Evolutionary conservation across 2,797 vertebrate species (phyloP).

Genomic region (Tolypeutes matacus): DNA sequence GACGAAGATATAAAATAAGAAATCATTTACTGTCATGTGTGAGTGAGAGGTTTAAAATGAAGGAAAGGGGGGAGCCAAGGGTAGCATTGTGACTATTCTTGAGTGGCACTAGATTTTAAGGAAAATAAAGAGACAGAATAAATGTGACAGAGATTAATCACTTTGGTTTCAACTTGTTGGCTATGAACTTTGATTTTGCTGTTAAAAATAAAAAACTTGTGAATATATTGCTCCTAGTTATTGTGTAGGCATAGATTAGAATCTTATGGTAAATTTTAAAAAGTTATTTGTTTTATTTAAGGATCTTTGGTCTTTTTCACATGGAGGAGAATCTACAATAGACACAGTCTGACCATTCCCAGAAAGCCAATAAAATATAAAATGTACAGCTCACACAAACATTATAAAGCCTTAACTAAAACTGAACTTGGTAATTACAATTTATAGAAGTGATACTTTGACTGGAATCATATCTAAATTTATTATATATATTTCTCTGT

Average conservation of each 20-base stretch:
- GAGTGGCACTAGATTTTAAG: too few relatives aligned
- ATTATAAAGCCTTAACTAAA: not conserved
- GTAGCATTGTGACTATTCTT: not conserved
- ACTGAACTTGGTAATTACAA: not conserved
- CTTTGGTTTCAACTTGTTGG: not conserved
- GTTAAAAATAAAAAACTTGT: conserved; percentile 12
- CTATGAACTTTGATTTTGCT: not conserved
- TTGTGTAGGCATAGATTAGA: too few relatives aligned
- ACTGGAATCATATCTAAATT: not conserved
- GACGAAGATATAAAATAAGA: not conserved
- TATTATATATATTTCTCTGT: not conserved
- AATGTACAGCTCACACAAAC: not conserved
- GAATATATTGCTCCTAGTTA: not conserved
- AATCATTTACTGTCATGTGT: not conserved
- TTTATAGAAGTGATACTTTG: not conserved
- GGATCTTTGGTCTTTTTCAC: not conserved
- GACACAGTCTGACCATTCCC: not conserved
- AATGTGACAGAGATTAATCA: not conserved
- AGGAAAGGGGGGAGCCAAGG: not conserved
- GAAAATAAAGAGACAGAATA: not conserved
- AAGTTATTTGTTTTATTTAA: not conserved
- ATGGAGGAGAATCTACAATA: not conserved
- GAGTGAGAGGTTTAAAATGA: not conserved
- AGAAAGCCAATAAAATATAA: not conserved
- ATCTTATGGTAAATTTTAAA: not conserved